Percentiles rank a stretch among this genome's conserved stretches.
phyloP scores from a whole-genome alignment of 2,888 invertebrate genomes.

The Dexiosoma caninum region DNA sequence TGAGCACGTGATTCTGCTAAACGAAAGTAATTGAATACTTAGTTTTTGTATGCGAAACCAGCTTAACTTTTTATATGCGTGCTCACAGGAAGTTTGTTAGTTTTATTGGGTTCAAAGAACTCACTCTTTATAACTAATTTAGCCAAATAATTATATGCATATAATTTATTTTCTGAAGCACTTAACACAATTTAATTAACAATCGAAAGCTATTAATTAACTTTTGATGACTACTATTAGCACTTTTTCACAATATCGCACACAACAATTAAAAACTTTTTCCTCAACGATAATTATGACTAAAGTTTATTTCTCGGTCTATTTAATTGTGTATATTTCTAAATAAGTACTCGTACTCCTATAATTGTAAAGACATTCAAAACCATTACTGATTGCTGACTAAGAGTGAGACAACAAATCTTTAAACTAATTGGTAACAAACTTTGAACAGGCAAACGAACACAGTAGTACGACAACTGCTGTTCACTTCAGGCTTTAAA shows the following conservation, averaged over 20 bases:
- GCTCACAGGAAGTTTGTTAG: too few species aligned
- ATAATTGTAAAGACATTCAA: conserved; percentile 39
- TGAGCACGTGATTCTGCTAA: too few species aligned
- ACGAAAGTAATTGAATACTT: too few species aligned
- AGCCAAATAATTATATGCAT: too few species aligned
- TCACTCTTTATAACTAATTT: too few species aligned
- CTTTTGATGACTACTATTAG: neutral
- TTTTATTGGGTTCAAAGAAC: too few species aligned
- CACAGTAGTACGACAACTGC: neutral
- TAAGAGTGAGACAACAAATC: neutral
- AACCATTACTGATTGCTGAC: conserved; percentile 26
- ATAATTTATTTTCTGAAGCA: neutral
- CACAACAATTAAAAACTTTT: neutral
- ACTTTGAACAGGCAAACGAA: neutral
- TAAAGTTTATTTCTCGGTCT: neutral
- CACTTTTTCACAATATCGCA: neutral
- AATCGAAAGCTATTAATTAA: neutral
- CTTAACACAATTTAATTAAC: neutral
- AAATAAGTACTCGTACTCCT: too few species aligned
- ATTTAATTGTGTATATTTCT: neutral
- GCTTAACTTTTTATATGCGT: too few species aligned
- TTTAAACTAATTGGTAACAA: conserved; percentile 33
- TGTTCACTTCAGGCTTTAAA: neutral
- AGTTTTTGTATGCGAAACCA: too few species aligned
- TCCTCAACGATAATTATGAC: conserved; percentile 27